Evolutionary conservation across 2,797 vertebrate species (phyloP).

Genomic region (Sparidentex hasta): DNA sequence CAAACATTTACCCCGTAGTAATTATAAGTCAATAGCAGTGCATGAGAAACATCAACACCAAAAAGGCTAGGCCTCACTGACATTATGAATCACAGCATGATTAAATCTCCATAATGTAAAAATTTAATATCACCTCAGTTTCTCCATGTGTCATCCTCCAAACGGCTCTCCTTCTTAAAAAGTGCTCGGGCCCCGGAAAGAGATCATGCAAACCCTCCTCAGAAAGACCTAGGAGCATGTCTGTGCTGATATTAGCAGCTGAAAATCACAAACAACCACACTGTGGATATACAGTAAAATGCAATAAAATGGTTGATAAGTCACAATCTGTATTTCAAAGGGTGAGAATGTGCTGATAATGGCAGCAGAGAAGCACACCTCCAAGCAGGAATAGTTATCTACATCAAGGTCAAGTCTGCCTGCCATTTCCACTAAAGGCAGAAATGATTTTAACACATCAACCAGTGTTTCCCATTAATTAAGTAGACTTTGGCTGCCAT

Average conservation of each 20-base stretch:
- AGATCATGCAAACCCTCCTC: constrained; percentile 42
- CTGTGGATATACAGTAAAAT: constrained; percentile 11
- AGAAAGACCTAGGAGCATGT: constrained; percentile 39
- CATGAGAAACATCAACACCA: too few species aligned
- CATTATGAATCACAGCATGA: too few species aligned
- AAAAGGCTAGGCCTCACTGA: too few species aligned
- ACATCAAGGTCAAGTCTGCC: neutral
- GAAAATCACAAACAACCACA: constrained; percentile 19
- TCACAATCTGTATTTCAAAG: constrained; percentile 12
- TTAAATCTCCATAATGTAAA: neutral
- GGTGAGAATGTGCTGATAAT: constrained; percentile 1
- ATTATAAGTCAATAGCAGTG: too few species aligned
- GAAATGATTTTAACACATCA: neutral
- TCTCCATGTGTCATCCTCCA: constrained; percentile 18
- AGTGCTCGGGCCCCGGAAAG: constrained; percentile 35
- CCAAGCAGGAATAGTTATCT: neutral
- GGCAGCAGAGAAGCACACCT: constrained; percentile 1
- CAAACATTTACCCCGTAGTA: too few species aligned
- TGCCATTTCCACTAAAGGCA: neutral
- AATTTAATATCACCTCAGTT: neutral
- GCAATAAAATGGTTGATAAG: neutral
- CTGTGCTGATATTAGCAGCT: constrained; percentile 45
- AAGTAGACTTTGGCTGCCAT: neutral
- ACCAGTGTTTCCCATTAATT: constrained; percentile 1
- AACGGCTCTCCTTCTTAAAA: constrained; percentile 41